phyloP scores from a whole-genome alignment of 2,797 vertebrate species.

The Capromys pilorides region DNA sequence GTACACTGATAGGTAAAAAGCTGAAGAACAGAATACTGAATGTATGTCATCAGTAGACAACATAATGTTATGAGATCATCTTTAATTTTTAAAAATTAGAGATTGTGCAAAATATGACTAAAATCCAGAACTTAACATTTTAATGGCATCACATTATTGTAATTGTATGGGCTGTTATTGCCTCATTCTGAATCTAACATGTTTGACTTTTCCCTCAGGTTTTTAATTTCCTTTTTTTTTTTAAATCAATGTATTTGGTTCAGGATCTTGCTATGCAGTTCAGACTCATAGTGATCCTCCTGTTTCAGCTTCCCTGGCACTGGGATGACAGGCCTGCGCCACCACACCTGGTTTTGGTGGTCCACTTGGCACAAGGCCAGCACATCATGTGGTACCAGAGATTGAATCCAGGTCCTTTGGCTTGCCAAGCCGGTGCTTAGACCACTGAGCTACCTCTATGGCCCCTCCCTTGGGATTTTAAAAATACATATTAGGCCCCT shows the following conservation, averaged over 20 bases:
- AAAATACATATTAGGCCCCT: no score
- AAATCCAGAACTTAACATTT: constrained; percentile 35
- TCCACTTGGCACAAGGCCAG: no score
- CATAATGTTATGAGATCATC: background rate
- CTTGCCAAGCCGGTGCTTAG: no score
- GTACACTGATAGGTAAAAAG: background rate
- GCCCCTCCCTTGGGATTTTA: background rate
- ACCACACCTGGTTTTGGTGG: no score
- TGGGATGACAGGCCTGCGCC: no score
- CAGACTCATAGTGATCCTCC: no score
- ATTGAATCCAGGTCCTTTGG: no score
- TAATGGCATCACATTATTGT: background rate
- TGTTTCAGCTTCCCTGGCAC: no score
- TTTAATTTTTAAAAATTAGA: background rate
- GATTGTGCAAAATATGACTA: background rate
- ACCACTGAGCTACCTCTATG: no score
- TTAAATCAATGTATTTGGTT: no score
- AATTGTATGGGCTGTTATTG: constrained; percentile 6
- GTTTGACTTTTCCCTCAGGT: background rate
- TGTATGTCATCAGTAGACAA: background rate
- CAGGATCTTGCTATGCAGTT: no score
- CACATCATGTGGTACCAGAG: no score
- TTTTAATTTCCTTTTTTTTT: background rate
- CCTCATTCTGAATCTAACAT: background rate
- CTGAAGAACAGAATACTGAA: background rate